These are phyloP conservation scores for Neodiprion fabricii DNA, from an alignment of 1,140 invertebrate genomes.

Conservation along the genomic window DNA sequence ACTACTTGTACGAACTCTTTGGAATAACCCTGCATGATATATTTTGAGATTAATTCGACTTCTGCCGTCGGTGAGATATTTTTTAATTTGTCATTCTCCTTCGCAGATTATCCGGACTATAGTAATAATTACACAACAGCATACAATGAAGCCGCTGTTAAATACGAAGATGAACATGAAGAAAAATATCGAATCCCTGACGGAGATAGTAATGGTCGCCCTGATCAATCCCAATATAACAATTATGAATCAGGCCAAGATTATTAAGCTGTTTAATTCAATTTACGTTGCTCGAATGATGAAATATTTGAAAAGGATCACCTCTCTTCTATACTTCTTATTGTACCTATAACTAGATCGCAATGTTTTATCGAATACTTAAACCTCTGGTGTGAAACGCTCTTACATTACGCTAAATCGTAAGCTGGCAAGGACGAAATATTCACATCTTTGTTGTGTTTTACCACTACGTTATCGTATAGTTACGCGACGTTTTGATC, in stretches of 20 bases:
- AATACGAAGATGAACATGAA: conserved; percentile 69
- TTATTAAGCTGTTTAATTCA: conserved; percentile 35
- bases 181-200: conserved; percentile 69
- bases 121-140: conserved; percentile 54
- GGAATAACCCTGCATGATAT: too few relatives aligned
- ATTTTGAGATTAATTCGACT: too few relatives aligned
- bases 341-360: not conserved
- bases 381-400: not conserved
- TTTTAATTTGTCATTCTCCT: conserved; percentile 22
- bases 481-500: too few relatives aligned
- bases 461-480: too few relatives aligned
- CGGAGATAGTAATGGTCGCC: conserved; percentile 41
- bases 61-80: too few relatives aligned
- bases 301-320: not conserved
- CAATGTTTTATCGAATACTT: not conserved
- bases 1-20: too few relatives aligned
- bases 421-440: too few relatives aligned
- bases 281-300: not conserved
- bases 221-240: conserved; percentile 45
- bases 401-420: too few relatives aligned
- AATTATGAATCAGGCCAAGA: conserved; percentile 53
- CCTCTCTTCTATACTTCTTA: not conserved
- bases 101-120: conserved; percentile 72
- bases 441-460: too few relatives aligned
- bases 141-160: conserved; percentile 66